A percentile compares a stretch with the other conserved stretches of the same genome.
phyloP scores from a whole-genome alignment of 2,888 invertebrate genomes.

The Eubasilissa splendida region DNA sequence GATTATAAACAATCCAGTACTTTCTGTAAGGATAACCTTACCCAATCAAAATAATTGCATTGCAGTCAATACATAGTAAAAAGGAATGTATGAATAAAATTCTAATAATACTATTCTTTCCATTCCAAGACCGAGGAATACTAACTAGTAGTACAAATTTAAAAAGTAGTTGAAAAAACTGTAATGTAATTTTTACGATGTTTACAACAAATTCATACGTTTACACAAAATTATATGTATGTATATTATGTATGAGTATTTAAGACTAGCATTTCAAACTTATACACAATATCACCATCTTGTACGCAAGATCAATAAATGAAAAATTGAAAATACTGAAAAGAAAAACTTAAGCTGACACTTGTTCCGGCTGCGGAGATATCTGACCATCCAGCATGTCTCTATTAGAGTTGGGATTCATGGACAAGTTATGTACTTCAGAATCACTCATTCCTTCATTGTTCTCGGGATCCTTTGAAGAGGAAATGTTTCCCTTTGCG shows the following conservation, averaged over 20 bases:
- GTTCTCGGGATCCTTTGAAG: slow-evolving; percentile 60
- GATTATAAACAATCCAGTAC: no score
- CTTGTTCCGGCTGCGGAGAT: slow-evolving; percentile 45
- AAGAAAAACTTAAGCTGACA: slow-evolving; percentile 21
- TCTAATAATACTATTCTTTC: no score
- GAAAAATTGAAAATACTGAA: neutral
- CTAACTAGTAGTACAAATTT: no score
- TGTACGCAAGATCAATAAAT: neutral
- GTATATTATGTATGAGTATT: neutral
- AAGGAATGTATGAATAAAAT: no score
- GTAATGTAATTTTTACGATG: no score
- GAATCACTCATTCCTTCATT: slow-evolving; percentile 33
- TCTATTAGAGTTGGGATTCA: slow-evolving; percentile 39
- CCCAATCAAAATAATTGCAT: no score
- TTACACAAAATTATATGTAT: no score
- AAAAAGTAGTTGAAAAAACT: no score
- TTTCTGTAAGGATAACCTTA: no score
- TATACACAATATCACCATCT: neutral
- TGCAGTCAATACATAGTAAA: no score
- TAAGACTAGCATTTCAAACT: slow-evolving; percentile 30
- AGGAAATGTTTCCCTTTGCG: slow-evolving; percentile 68
- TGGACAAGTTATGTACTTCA: slow-evolving; percentile 53
- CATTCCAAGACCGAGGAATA: no score
- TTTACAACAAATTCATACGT: no score
- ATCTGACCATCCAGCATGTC: slow-evolving; percentile 42